Conservation (phyloP, 2,113 vertebrate genomes). For the Onychostruthus taczanowskii region DNA sequence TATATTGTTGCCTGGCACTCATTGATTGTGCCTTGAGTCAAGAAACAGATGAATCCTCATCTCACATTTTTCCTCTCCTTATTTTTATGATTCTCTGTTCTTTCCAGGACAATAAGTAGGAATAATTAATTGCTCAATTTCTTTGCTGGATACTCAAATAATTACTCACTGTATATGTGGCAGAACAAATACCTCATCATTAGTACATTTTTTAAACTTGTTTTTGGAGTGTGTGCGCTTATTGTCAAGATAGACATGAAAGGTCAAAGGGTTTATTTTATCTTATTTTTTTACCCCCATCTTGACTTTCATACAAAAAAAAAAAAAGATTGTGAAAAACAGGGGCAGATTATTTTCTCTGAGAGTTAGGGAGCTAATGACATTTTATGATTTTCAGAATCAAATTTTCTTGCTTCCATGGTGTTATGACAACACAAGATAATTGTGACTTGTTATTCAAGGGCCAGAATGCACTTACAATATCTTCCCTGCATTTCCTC, state of each 20-base stretch:
- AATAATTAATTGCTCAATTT: not conserved
- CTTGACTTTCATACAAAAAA: not conserved
- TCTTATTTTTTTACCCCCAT: not conserved
- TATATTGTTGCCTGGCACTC: not conserved
- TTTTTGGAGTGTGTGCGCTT: not conserved
- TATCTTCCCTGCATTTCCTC: not conserved
- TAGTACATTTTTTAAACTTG: not conserved
- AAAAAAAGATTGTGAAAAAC: not conserved
- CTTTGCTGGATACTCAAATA: not conserved
- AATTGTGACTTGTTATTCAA: not conserved
- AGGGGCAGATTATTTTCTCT: not conserved
- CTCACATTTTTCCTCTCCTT: not conserved
- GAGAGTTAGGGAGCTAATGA: not conserved
- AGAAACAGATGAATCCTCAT: not conserved
- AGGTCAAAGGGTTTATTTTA: not conserved
- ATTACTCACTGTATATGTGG: not conserved
- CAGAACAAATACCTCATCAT: not conserved
- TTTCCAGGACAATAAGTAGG: not conserved
- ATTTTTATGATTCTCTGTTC: not conserved
- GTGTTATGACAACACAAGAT: not conserved
- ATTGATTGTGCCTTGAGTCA: not conserved
- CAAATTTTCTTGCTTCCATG: not conserved
- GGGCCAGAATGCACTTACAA: not conserved
- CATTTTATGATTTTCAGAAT: not conserved
- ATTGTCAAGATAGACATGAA: not conserved